Evolutionary conservation across 2,888 invertebrate genomes (phyloP).

Genomic region (Isotomurus palustris): DNA sequence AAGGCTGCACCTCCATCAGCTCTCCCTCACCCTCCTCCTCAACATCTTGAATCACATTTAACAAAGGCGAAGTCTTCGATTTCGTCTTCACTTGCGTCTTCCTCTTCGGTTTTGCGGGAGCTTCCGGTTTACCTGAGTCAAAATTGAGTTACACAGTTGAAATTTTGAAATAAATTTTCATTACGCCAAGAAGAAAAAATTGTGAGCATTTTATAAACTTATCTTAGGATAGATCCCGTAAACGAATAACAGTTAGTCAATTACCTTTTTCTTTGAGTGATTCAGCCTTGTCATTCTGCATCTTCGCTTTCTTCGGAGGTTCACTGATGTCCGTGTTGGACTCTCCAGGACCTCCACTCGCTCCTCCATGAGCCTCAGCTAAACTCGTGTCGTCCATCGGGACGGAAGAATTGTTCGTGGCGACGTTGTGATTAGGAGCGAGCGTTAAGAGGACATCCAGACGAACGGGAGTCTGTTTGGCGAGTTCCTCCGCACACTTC

Average conservation of each 20-base stretch:
- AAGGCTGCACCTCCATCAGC: neutral
- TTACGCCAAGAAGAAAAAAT: neutral
- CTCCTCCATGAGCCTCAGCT: neutral
- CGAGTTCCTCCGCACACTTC: slow-evolving; percentile 78
- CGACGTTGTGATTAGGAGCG: slow-evolving; percentile 58
- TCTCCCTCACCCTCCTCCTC: slow-evolving; percentile 52
- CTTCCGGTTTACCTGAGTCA: slow-evolving; percentile 1
- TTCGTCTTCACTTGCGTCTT: slow-evolving; percentile 35
- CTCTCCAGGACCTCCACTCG: slow-evolving; percentile 60
- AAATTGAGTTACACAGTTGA: neutral
- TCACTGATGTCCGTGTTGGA: slow-evolving; percentile 15
- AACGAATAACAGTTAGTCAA: no score
- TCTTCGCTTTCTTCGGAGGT: slow-evolving; percentile 16
- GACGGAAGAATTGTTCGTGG: slow-evolving; percentile 50
- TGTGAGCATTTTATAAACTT: neutral
- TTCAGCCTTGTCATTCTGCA: neutral
- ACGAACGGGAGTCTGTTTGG: slow-evolving; percentile 84
- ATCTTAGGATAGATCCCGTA: neutral
- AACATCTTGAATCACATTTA: slow-evolving; percentile 65
- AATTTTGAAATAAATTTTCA: neutral
- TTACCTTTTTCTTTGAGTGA: slow-evolving; percentile 1
- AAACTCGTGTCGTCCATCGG: neutral
- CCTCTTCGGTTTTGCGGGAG: slow-evolving; percentile 29
- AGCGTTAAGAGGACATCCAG: slow-evolving; percentile 79
- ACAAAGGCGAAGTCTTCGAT: slow-evolving; percentile 39